Evolutionary conservation across 2,113 vertebrate genomes (phyloP).

Genomic region (Emberiza fucata): DNA sequence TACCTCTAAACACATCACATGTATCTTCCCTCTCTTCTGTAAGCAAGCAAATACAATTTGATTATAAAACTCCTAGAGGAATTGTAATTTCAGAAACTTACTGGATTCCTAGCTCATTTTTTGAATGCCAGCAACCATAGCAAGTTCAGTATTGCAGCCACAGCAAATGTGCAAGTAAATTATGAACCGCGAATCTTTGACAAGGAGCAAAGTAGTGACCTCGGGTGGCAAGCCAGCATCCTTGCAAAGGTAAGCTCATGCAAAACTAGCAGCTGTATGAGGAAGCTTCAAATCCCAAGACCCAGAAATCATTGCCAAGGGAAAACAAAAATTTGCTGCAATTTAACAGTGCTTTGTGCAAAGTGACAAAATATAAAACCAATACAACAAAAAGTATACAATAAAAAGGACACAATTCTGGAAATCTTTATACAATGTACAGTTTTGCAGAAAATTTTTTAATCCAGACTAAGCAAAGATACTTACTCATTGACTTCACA

Average conservation of each 20-base stretch:
- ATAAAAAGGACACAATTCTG: conserved; percentile 43
- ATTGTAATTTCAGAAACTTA: conserved; percentile 23
- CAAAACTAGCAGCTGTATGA: conserved; percentile 71
- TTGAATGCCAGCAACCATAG: conserved; percentile 66
- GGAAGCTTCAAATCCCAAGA: conserved; percentile 63
- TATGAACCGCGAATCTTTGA: conserved; percentile 58
- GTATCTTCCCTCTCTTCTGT: background rate
- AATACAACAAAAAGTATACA: conserved; percentile 19
- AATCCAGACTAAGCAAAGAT: conserved; percentile 54
- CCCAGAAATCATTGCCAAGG: conserved; percentile 54
- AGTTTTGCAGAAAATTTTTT: conserved; percentile 2
- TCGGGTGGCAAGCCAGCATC: conserved; percentile 60
- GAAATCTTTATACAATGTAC: conserved; percentile 41
- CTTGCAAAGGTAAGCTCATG: conserved; percentile 75
- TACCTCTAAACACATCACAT: background rate
- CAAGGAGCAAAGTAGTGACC: conserved; percentile 65
- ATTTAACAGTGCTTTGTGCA: conserved; percentile 29
- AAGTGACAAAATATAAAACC: conserved; percentile 37
- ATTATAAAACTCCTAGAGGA: background rate
- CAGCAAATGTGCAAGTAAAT: conserved; percentile 72
- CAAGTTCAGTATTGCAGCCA: conserved; percentile 71
- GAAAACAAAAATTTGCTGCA: conserved; percentile 50
- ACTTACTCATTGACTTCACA: conserved; percentile 62
- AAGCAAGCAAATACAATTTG: background rate
- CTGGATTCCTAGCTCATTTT: conserved; percentile 57